Conservation (phyloP, 2,888 invertebrate species). For the Idaea straminata region DNA sequence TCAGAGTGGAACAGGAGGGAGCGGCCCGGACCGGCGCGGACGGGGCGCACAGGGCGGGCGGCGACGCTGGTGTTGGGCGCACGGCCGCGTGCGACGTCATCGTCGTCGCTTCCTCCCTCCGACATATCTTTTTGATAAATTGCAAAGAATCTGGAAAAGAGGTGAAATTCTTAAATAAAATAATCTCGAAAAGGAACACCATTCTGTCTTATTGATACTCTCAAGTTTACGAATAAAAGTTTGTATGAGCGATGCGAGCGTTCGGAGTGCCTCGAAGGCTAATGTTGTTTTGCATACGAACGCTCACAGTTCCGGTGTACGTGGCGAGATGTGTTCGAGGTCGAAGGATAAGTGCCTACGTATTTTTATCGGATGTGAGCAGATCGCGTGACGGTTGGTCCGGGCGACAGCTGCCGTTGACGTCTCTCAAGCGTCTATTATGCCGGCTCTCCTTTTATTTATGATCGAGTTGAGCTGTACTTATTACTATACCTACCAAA, state of each 20-base stretch:
- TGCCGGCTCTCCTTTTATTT: slow-evolving; percentile 69
- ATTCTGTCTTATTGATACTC: slow-evolving; percentile 28
- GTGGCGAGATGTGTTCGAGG: slow-evolving; percentile 23
- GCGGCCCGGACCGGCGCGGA: slow-evolving; percentile 14
- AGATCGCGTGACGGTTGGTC: slow-evolving; percentile 49
- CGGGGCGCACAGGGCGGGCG: background rate
- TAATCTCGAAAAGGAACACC: slow-evolving; percentile 32
- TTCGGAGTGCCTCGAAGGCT: slow-evolving; percentile 29
- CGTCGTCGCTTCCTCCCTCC: slow-evolving; percentile 49
- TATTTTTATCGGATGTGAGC: slow-evolving; percentile 51
- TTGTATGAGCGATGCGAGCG: slow-evolving; percentile 26
- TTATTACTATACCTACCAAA: slow-evolving; percentile 66
- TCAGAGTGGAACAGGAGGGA: slow-evolving; percentile 39
- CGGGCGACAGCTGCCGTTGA: slow-evolving; percentile 66
- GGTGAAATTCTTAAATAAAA: slow-evolving; percentile 54
- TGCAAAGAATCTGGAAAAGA: slow-evolving; percentile 57
- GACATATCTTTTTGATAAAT: slow-evolving; percentile 69
- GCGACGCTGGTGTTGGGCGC: slow-evolving; percentile 15
- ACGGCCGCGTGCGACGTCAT: slow-evolving; percentile 57
- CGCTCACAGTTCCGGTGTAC: slow-evolving; percentile 24
- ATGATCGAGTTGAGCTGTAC: slow-evolving; percentile 69
- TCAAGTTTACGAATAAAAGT: slow-evolving; percentile 38
- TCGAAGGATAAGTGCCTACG: slow-evolving; percentile 30
- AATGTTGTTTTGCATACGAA: slow-evolving; percentile 44
- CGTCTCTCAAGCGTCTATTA: slow-evolving; percentile 62